Conservation (phyloP, 2,888 invertebrate genomes). For the Tupiocoris notatus region DNA sequence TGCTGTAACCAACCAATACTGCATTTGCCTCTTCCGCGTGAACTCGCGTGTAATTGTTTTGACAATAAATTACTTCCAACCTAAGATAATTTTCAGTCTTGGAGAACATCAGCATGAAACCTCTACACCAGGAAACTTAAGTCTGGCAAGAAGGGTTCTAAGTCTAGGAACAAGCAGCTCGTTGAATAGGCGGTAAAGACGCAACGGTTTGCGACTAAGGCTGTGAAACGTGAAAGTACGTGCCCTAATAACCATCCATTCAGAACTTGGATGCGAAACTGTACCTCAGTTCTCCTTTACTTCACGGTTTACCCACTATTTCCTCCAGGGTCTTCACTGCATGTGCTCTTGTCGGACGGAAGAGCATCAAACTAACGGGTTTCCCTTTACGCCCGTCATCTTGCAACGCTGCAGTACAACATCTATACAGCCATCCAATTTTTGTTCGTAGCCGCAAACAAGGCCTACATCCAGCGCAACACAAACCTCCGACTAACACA, state of each 20-base stretch:
- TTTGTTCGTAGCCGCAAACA: background rate
- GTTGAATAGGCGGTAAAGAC: background rate
- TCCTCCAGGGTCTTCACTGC: background rate
- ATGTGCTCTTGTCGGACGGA: background rate
- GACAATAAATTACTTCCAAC: too few species aligned
- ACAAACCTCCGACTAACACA: too few species aligned
- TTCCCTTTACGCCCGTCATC: conserved; percentile 23
- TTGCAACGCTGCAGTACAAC: background rate
- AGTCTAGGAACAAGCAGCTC: background rate
- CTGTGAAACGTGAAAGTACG: conserved; percentile 32
- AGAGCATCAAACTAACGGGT: conserved; percentile 31
- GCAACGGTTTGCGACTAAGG: conserved; percentile 11
- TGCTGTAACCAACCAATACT: too few species aligned
- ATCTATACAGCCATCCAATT: background rate
- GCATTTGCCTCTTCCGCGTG: too few species aligned
- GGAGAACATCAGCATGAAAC: background rate
- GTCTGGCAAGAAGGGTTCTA: too few species aligned
- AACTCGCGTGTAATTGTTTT: too few species aligned
- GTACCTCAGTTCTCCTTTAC: conserved; percentile 6
- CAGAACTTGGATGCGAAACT: conserved; percentile 18
- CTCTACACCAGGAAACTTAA: background rate
- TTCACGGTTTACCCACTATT: background rate
- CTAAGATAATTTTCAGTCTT: background rate
- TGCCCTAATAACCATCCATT: conserved; percentile 39
- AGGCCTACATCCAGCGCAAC: too few species aligned